Conservation (phyloP, 2,113 vertebrate species). For the Prochilodus magdalenae region DNA sequence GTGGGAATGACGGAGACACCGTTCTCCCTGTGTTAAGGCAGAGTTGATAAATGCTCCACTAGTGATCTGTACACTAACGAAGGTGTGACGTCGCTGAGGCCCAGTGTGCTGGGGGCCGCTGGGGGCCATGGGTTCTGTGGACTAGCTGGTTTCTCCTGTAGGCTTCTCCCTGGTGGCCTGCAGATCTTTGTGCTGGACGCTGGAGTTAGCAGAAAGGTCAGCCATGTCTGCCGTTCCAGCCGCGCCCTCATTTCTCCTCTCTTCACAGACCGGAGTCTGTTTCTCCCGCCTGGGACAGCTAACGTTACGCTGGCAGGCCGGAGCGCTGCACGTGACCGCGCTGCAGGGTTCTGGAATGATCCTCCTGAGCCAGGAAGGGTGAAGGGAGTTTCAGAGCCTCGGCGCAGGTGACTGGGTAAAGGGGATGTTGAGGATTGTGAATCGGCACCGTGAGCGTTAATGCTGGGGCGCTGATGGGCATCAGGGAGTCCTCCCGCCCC, state of each 20-base stretch:
- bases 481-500: no score
- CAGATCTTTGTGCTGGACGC: conserved; percentile 27
- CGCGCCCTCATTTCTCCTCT: conserved; percentile 2
- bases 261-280: conserved; percentile 39
- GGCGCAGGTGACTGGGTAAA: no score
- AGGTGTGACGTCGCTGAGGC: not conserved
- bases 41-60: no score
- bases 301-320: conserved; percentile 6
- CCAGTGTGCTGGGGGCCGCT: no score
- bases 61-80: no score
- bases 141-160: conserved; percentile 1
- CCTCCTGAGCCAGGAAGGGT: not conserved
- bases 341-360: not conserved
- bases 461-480: not conserved
- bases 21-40: no score
- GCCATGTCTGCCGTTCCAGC: conserved; percentile 30
- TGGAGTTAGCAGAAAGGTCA: conserved; percentile 26
- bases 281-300: conserved; percentile 32
- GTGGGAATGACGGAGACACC: no score
- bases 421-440: no score
- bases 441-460: no score
- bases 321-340: not conserved
- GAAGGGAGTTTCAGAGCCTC: not conserved
- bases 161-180: conserved; percentile 30
- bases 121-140: conserved; percentile 2